These are phyloP conservation scores for Drosophila willistoni DNA, from an alignment of 1,140 invertebrate genomes.

Conservation along the genomic window DNA sequence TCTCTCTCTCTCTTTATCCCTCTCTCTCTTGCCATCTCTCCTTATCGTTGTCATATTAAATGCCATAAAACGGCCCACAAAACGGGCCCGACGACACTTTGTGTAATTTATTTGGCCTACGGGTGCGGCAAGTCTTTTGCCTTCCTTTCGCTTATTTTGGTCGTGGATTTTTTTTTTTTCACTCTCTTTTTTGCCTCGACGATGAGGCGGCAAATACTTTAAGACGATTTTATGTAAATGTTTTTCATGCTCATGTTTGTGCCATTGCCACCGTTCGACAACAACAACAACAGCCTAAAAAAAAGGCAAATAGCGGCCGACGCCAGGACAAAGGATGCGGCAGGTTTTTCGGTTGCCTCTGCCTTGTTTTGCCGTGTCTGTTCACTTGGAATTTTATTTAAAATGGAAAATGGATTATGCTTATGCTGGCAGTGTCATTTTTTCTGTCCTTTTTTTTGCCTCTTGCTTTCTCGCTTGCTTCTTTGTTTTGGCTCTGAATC, in stretches of 20 bases:
- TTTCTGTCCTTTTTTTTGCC: conserved; percentile 35
- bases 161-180: neutral
- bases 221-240: conserved; percentile 82
- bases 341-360: conserved; percentile 33
- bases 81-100: conserved; percentile 70
- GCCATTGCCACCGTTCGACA: conserved; percentile 44
- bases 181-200: conserved; percentile 28
- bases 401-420: conserved; percentile 80
- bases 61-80: conserved; percentile 76
- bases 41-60: conserved; percentile 54
- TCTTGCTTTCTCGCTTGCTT: conserved; percentile 3
- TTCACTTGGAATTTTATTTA: conserved; percentile 81
- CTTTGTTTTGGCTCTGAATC: conserved; percentile 53
- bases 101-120: conserved; percentile 78
- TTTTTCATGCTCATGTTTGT: conserved; percentile 79
- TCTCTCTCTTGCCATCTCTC: conserved; percentile 6
- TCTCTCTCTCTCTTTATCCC: neutral
- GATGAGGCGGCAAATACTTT: conserved; percentile 79
- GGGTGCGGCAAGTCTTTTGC: conserved; percentile 49
- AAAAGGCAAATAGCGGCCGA: conserved; percentile 61
- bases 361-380: conserved; percentile 65
- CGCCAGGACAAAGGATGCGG: conserved; percentile 52
- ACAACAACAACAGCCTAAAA: neutral
- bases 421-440: conserved; percentile 46
- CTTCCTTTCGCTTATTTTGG: conserved; percentile 9